Percentiles rank a stretch among this genome's conserved stretches.
phyloP scores from a whole-genome alignment of 92 coral and sea anemone species.

The Paramuricea clavata region DNA sequence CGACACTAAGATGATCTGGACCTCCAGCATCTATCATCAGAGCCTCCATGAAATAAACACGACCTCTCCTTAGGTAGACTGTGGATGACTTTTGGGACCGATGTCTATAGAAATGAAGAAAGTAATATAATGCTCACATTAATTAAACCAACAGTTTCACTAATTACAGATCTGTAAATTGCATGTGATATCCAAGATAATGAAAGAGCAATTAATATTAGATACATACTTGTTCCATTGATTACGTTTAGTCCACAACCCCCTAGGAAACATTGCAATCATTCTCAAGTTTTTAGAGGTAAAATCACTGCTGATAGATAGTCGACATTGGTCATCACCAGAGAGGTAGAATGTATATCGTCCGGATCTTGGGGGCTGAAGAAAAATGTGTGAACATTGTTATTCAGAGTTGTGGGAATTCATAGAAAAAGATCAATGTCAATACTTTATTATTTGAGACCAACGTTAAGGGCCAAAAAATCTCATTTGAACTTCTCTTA shows the following conservation, averaged over 20 bases:
- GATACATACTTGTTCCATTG: background rate
- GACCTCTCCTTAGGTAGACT: background rate
- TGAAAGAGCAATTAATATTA: background rate
- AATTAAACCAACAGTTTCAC: too few species aligned
- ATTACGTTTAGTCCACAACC: background rate
- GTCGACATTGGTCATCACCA: conserved; percentile 6
- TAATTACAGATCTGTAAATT: too few species aligned
- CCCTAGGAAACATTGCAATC: conserved; percentile 7
- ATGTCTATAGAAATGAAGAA: background rate
- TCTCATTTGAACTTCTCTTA: too few species aligned
- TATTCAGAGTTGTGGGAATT: too few species aligned
- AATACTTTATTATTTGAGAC: too few species aligned
- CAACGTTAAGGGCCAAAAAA: too few species aligned
- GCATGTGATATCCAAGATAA: too few species aligned
- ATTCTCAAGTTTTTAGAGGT: background rate
- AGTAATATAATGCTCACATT: too few species aligned
- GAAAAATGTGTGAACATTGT: background rate
- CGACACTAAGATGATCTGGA: conserved; percentile 1
- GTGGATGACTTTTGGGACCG: background rate
- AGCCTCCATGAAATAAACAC: conserved; percentile 6
- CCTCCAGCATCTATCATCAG: conserved; percentile 1
- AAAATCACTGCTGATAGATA: conserved; percentile 6
- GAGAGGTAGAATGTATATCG: background rate
- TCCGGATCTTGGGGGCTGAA: background rate
- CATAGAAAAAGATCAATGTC: too few species aligned